Evolutionary conservation across 2,888 invertebrate genomes (phyloP), one percentile per base, ranked within the genome.

Genomic region (Cheilosia soror): DNA sequence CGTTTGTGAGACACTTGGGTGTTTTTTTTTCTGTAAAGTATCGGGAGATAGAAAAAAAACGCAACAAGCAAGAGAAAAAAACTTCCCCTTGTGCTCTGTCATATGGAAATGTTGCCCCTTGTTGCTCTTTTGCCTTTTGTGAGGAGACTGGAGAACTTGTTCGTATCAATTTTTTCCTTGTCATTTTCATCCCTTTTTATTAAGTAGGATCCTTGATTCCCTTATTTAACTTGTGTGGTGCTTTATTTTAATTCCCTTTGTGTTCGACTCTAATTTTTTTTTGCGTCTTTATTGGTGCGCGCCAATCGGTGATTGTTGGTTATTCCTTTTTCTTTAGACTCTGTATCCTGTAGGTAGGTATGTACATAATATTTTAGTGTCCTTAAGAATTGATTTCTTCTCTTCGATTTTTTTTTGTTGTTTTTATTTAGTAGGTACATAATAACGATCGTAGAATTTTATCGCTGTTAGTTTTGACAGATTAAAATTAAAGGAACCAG

Each of bases 231-330:
- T 82, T 44, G 53, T 71, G 29, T 73, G 66, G 29, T 73, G 66
- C 77, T 65, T 73, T 83, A 83, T 69, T 68, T 81, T 63, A 63
- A 69, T 69, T 78, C 80, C 69, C 75, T 79, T 57, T 73, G 69
- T 76, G 73, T 71, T 58, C 76, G 76, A 53, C 37, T 78, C 68
- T 58, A 37, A 63, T 44, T 66, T 40, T 42, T 55, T 68, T 49
- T 42, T 37, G 27, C 25, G 27, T 51, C 15, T 63, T 71, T 79
- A 72, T 80, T 81, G 76, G 80, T 81, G 85, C 85, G 85, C 85
- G 85, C 85, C 85, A 85, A 85, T 85, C 57, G 80, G 71, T 81
- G 84, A 80, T 76, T 80, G 76, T 81, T 85, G 72, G 81, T 72
- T 76, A 62, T 66, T 81, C 62, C 71, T 76, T 49, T 80, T 76